A percentile compares a stretch with the other conserved stretches of the same genome.
Conservation (phyloP, 2,888 invertebrate species). For the Rhagium mordax region DNA sequence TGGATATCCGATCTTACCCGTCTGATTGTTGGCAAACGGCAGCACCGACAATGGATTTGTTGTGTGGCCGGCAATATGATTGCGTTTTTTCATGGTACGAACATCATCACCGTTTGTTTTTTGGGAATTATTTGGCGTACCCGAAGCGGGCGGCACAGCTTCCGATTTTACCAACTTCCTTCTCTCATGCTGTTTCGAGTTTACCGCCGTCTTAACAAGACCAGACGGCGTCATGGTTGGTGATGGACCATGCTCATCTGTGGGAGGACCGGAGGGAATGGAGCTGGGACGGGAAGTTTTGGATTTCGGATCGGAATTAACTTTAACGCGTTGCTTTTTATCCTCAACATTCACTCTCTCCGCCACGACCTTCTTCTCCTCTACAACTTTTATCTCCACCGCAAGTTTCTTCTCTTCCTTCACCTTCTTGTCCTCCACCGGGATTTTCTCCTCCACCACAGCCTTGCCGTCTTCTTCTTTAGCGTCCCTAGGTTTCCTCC, state of each 20-base stretch:
- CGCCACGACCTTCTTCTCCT: not conserved
- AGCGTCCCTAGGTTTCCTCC: constrained; percentile 67
- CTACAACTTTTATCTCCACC: not conserved
- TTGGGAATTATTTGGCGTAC: constrained; percentile 33
- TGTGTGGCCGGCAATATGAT: constrained; percentile 68
- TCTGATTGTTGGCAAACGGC: constrained; percentile 73
- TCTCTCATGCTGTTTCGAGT: constrained; percentile 75
- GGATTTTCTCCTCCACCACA: constrained; percentile 28
- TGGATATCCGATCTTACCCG: constrained; percentile 72
- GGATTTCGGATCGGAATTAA: constrained; percentile 53
- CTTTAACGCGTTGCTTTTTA: constrained; percentile 14
- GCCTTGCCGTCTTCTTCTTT: constrained; percentile 52
- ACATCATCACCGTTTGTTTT: constrained; percentile 43
- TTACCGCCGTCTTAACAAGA: constrained; percentile 78
- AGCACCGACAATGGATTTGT: constrained; percentile 67
- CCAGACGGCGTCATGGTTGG: constrained; percentile 73
- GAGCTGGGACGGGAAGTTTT: constrained; percentile 38
- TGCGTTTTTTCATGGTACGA: constrained; percentile 70
- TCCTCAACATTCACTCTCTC: not conserved
- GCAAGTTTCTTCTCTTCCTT: constrained; percentile 12
- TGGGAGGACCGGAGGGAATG: constrained; percentile 29
- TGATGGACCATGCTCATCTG: constrained; percentile 21
- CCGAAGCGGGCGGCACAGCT: constrained; percentile 59
- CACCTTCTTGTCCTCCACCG: constrained; percentile 19
- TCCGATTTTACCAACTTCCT: constrained; percentile 71